phyloP scores from a whole-genome alignment of 2,113 vertebrate species.

The Dipodomys ordii region DNA sequence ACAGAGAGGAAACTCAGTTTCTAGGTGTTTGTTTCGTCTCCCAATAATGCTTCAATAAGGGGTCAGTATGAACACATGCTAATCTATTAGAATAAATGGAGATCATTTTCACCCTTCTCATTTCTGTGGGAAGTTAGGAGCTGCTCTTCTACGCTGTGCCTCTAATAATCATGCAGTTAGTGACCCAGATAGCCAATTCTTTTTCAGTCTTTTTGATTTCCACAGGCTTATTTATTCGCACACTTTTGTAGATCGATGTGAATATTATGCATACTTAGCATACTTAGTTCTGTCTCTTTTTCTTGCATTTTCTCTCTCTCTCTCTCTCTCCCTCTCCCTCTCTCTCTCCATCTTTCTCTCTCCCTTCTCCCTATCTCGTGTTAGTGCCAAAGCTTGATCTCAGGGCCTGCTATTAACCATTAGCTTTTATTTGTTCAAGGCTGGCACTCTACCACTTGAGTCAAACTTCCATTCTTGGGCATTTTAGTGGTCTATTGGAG shows the following conservation, averaged over 20 bases:
- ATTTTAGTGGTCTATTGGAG: no score
- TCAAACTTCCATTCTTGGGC: no score
- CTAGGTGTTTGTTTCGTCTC: constrained; percentile 47
- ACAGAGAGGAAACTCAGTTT: not conserved
- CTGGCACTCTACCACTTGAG: no score
- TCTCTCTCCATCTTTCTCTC: no score
- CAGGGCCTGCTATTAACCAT: no score
- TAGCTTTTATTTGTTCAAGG: no score
- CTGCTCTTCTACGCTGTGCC: not conserved
- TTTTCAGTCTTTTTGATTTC: constrained; percentile 22
- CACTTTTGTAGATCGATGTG: not conserved
- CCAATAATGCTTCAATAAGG: constrained; percentile 21
- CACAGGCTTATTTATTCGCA: not conserved
- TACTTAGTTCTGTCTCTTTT: no score
- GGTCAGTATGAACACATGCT: not conserved
- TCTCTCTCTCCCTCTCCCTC: no score
- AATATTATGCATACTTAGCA: not conserved
- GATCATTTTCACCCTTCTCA: not conserved
- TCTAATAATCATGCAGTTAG: not conserved
- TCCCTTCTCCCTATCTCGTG: no score
- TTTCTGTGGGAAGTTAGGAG: not conserved
- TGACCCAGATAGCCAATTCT: constrained; percentile 3
- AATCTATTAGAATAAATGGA: not conserved
- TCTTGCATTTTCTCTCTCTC: no score
- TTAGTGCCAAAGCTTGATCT: no score